These are phyloP conservation scores for Rhingia campestris DNA, from an alignment of 2,888 invertebrate genomes.

Conservation along the genomic window DNA sequence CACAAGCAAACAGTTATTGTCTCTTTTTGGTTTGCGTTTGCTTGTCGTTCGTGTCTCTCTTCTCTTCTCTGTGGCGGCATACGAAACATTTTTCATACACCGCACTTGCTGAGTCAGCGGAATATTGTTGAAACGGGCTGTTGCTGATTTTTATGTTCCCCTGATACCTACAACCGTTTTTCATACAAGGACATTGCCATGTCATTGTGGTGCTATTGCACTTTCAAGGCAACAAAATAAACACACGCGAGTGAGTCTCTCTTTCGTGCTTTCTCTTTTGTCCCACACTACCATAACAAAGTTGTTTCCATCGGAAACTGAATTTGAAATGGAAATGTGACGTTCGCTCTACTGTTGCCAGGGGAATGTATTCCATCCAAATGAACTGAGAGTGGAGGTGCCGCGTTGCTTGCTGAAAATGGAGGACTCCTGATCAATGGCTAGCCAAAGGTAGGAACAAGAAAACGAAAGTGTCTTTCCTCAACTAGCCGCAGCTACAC, in stretches of 20 bases:
- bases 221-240: slow-evolving; percentile 13
- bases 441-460: slow-evolving; percentile 83
- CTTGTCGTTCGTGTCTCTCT: neutral
- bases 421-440: slow-evolving; percentile 81
- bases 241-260: neutral
- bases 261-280: slow-evolving; percentile 15
- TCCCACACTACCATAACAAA: slow-evolving; percentile 23
- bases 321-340: too few relatives aligned
- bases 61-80: neutral
- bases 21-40: neutral
- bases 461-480: slow-evolving; percentile 81
- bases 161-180: slow-evolving; percentile 81
- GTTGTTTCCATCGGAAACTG: slow-evolving; percentile 53
- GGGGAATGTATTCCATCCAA: neutral
- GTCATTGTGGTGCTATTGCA: slow-evolving; percentile 70
- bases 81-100: neutral
- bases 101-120: neutral
- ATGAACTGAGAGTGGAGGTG: neutral
- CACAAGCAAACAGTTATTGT: slow-evolving; percentile 12
- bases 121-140: neutral
- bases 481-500: slow-evolving; percentile 47
- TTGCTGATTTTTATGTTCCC: slow-evolving; percentile 77
- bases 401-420: slow-evolving; percentile 50
- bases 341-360: too few relatives aligned
- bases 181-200: slow-evolving; percentile 83